A percentile compares a stretch with the other conserved stretches of the same genome.
Evolutionary conservation across 2,797 vertebrate species (phyloP).

Genomic region (Syngnathus acus): DNA sequence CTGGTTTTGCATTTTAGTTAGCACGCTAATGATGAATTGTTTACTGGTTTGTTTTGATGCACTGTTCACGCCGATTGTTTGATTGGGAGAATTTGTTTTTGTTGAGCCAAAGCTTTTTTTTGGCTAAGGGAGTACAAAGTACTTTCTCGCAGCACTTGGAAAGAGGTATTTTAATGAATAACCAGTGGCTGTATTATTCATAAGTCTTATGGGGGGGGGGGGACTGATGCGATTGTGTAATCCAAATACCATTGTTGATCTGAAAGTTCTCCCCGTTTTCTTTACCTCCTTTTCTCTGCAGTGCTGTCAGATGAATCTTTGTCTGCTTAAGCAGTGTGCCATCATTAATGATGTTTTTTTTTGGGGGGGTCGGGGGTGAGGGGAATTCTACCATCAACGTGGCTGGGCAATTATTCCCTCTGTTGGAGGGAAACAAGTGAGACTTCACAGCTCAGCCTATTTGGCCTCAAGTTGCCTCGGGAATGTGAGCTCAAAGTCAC

Average conservation of each 20-base stretch:
- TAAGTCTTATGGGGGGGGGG: background rate
- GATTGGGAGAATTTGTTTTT: conserved; percentile 3
- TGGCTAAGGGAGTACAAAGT: background rate
- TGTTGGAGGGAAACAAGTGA: conserved; percentile 51
- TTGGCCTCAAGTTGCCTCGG: conserved; percentile 38
- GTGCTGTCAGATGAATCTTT: conserved; percentile 36
- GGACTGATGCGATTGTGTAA: background rate
- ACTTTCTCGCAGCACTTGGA: background rate
- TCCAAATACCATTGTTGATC: background rate
- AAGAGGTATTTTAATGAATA: background rate
- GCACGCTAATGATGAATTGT: background rate
- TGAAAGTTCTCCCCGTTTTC: background rate
- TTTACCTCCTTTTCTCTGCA: conserved; percentile 8
- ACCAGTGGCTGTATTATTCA: background rate
- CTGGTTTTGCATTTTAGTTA: background rate
- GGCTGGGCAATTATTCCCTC: conserved; percentile 53
- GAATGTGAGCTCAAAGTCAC: conserved; percentile 42
- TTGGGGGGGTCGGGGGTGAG: conserved; percentile 3
- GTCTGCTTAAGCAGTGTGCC: conserved; percentile 39
- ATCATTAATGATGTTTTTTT: conserved; percentile 31
- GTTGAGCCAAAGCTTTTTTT: conserved; percentile 7
- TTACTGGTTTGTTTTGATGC: background rate
- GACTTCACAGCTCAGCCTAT: conserved; percentile 37
- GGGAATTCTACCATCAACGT: conserved; percentile 34
- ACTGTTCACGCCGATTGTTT: background rate